Evolutionary conservation across 1,140 invertebrate genomes (phyloP), one percentile per base, ranked within the genome.

Genomic region (Drosophila pseudoobscura): DNA sequence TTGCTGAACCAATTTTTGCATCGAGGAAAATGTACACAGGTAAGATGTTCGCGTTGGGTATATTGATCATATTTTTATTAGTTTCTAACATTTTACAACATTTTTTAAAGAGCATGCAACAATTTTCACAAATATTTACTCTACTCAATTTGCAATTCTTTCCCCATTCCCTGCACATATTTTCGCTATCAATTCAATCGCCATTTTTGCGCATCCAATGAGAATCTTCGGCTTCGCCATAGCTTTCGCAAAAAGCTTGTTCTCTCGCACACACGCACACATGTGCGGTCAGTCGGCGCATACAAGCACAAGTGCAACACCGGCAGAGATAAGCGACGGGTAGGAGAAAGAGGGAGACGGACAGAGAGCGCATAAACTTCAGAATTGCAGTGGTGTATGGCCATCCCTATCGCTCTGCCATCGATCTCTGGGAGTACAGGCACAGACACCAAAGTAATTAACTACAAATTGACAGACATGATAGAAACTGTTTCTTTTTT

Each of bases 171-270:
- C 0, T 20, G 22, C 57, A 9, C 47, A 75, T 58, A 59, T 75
- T 75, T 75, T 75, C 24, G 44, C 43, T 20, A 50, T 20, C 3
- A 8, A 6, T 20, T 24, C 41, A 41, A 85, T 88, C 83, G 83
- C 83, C 83, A 87, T 87, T 87, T 87, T 79, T 58, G 66, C 83
- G 78, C 78, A 83, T 75, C 71, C 75, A 83, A 83, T 83, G 45
- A 50, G 74, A 62, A 78, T 49, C 60, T 39, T 20, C 20, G 24
- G 7, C 15, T 49, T 49, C 31, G 43, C 24, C 15, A 60, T 49
- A 59, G 59, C 31, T 3, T 69, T 70, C n/a, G 45, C 52, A 43
- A 31, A 49, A 44, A 51, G 45, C 59, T 66, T 17, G 46, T 69
- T 66, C 49, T 56, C 50, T 26, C 24, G 5, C 24, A 26, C 24